Base-by-base conservation (phyloP, 2,888 invertebrate genomes). In the Caenorhabditis japonica region DNA sequence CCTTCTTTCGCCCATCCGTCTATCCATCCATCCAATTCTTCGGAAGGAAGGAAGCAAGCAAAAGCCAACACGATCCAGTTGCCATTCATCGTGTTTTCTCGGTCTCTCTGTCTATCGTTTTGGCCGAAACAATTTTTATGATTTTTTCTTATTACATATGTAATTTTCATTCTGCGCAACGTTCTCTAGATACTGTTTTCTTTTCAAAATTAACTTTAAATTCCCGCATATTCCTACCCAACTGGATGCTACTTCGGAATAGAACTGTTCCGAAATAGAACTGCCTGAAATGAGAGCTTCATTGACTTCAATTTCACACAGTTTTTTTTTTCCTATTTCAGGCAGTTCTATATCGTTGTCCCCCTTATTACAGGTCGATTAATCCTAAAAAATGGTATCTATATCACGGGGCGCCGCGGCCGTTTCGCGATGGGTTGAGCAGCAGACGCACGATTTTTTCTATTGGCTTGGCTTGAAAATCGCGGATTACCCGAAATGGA, bases 401-500 rank as follows among this genome's bases (percentile, higher is more conserved):
- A 47, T 64, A 41, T 72, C 60, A 15, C 36, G 36, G 36, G 55
- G 53, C 51, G 49, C 66, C 25, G 58, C 55, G 19, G 25, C 36
- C 17, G 66, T 72, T 13, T 64, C 72, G 15, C 72, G 60, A 55
- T 72, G 72, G 72, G 53, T 80, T 52, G 80, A 80, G 56, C 76
- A 71, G 43, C 53, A 75, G 19, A 82, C 84, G 13, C 83, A 83
- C 44, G 78, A 81, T 36, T 53, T 72, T 27, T 85, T 84, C 73
- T 83, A 84, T 59, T 73, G 52, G 51, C 61, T 83, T 39, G 85
- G 85, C 12, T 55, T 79, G 25, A 76, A 76, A 53, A 83, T 85
- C 19, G 83, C 81, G 27, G 76, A 80, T 36, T 78, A 66, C 39
- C 85, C 85, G 12, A 75, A 68, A 46, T 59, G 62, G 44, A 83